Evolutionary conservation across 1,140 invertebrate species (phyloP).

Genomic region (Mercenaria mercenaria): DNA sequence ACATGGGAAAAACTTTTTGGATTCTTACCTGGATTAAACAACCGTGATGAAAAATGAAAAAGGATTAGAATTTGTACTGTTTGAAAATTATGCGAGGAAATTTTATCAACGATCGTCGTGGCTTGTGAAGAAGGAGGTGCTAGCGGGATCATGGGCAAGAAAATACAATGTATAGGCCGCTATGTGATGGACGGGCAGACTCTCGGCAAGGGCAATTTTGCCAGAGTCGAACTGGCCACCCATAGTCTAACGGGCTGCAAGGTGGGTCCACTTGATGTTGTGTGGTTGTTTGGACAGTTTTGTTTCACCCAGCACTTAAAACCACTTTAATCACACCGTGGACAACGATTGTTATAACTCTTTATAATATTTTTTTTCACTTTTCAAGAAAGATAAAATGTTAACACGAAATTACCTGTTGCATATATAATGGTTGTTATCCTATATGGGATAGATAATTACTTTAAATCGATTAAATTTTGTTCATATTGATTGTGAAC

Average conservation of each 20-base stretch:
- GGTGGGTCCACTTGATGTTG: slow-evolving; percentile 76
- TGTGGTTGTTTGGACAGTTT: background rate
- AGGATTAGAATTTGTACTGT: slow-evolving; percentile 29
- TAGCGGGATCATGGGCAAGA: slow-evolving; percentile 81
- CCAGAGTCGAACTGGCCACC: slow-evolving; percentile 85
- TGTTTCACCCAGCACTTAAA: too few relatives aligned
- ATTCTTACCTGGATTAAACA: slow-evolving; percentile 49
- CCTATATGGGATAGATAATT: too few relatives aligned
- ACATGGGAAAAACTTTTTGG: slow-evolving; percentile 17
- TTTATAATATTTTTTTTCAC: too few relatives aligned
- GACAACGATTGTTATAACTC: too few relatives aligned
- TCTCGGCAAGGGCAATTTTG: slow-evolving; percentile 86
- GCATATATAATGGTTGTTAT: too few relatives aligned
- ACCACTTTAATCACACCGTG: too few relatives aligned
- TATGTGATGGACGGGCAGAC: slow-evolving; percentile 85
- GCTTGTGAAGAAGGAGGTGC: background rate
- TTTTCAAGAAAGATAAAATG: too few relatives aligned
- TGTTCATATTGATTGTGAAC: too few relatives aligned
- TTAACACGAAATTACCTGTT: too few relatives aligned
- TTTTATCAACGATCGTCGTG: slow-evolving; percentile 8
- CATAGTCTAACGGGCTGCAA: slow-evolving; percentile 84
- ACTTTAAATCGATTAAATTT: too few relatives aligned
- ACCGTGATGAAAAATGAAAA: slow-evolving; percentile 19
- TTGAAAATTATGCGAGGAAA: slow-evolving; percentile 37
- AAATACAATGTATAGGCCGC: slow-evolving; percentile 86